phyloP scores from a whole-genome alignment of 2,888 invertebrate genomes.

The Pheosia tremula region DNA sequence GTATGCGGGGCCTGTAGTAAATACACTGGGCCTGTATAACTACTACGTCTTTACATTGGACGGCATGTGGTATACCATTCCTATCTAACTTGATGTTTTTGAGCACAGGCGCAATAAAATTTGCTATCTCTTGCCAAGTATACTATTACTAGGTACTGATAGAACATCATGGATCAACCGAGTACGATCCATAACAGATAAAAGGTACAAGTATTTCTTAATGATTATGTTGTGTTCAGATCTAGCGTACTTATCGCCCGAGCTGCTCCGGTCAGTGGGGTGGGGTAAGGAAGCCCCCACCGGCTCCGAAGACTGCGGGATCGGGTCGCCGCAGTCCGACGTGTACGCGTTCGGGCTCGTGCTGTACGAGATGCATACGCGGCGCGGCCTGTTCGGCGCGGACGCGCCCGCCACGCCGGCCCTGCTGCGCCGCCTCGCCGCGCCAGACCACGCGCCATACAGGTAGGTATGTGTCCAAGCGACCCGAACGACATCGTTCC shows the following conservation, averaged over 20 bases:
- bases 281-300: conserved; percentile 67
- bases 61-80: no score
- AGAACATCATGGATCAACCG: no score
- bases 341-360: conserved; percentile 95
- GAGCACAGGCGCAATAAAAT: no score
- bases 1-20: no score
- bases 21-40: no score
- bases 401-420: conserved; percentile 87
- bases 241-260: conserved; percentile 92
- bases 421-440: conserved; percentile 85
- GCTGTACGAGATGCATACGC: conserved; percentile 93
- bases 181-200: no score
- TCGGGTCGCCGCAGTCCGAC: conserved; percentile 91
- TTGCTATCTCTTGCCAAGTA: no score
- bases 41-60: no score
- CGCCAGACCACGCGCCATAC: conserved; percentile 76
- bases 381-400: conserved; percentile 93
- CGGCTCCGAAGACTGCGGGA: conserved; percentile 56
- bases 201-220: no score
- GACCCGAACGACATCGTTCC: conserved; percentile 12
- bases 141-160: no score
- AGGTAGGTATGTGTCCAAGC: conserved; percentile 83
- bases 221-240: conserved; percentile 67
- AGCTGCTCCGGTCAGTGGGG: conserved; percentile 85
- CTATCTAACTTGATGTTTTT: no score